Evolutionary conservation across 2,797 vertebrate genomes (phyloP).

Genomic region (Acipenser oxyrinchus): DNA sequence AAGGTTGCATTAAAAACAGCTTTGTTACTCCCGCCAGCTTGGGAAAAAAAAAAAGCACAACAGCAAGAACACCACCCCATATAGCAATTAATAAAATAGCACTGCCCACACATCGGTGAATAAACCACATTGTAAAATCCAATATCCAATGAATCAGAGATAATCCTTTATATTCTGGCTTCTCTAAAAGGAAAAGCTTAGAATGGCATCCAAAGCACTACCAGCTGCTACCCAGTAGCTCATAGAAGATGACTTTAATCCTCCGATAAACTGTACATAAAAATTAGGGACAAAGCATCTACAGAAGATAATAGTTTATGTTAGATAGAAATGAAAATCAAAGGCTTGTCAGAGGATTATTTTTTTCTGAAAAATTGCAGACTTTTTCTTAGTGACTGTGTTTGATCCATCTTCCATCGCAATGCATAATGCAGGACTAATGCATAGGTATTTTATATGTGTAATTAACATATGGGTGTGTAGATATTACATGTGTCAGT

Average conservation of each 20-base stretch:
- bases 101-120: constrained; percentile 32
- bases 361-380: not conserved
- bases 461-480: no score
- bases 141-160: constrained; percentile 58
- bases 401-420: no score
- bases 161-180: constrained; percentile 50
- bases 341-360: constrained; percentile 35
- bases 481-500: no score
- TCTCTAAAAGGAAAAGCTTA: constrained; percentile 56
- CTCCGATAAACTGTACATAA: constrained; percentile 54
- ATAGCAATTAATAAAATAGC: constrained; percentile 51
- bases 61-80: constrained; percentile 15
- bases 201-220: constrained; percentile 53
- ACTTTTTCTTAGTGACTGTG: not conserved
- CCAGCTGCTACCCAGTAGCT: constrained; percentile 53
- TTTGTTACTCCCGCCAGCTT: no score
- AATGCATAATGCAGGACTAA: no score
- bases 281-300: constrained; percentile 54
- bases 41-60: not conserved
- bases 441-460: no score
- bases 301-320: constrained; percentile 1
- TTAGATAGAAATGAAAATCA: constrained; percentile 29
- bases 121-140: constrained; percentile 50
- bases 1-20: no score
- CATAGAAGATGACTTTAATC: constrained; percentile 45